Percentiles rank a stretch among this genome's conserved stretches.
These are phyloP conservation scores for Catostomus latipinnis DNA, from an alignment of 2,797 vertebrate genomes.

Conservation along the genomic window DNA sequence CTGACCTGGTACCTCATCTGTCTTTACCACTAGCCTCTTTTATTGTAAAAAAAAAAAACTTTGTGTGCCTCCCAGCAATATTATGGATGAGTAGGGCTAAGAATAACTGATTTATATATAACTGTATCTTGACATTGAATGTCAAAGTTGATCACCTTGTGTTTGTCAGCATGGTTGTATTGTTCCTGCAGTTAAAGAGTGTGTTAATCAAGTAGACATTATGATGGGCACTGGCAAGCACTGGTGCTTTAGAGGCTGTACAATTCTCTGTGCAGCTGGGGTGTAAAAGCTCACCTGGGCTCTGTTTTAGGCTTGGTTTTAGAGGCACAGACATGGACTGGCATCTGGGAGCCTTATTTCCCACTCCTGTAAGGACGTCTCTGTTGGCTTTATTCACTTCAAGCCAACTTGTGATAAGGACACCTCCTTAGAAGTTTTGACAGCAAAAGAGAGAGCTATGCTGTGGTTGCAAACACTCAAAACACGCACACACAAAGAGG, in stretches of 20 bases:
- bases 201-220: constrained; percentile 76
- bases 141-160: constrained; percentile 76
- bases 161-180: constrained; percentile 67
- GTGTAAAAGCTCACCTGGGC: constrained; percentile 66
- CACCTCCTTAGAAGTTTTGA: constrained; percentile 37
- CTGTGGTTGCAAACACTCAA: background rate
- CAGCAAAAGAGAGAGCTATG: constrained; percentile 29
- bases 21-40: background rate
- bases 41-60: constrained; percentile 11
- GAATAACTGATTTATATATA: constrained; percentile 1
- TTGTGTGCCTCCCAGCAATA: background rate
- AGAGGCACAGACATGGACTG: constrained; percentile 50
- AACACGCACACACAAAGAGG: background rate
- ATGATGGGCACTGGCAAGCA: constrained; percentile 67
- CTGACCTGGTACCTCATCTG: constrained; percentile 8
- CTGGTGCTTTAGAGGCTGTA: constrained; percentile 76
- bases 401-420: constrained; percentile 58
- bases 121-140: constrained; percentile 69
- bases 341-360: constrained; percentile 58
- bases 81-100: background rate
- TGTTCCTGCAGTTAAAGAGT: constrained; percentile 61
- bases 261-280: constrained; percentile 65
- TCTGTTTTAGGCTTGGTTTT: constrained; percentile 60
- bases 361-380: constrained; percentile 46
- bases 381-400: constrained; percentile 55